phyloP scores from a whole-genome alignment of 2,113 vertebrate species.

The Megaleporinus macrocephalus region DNA sequence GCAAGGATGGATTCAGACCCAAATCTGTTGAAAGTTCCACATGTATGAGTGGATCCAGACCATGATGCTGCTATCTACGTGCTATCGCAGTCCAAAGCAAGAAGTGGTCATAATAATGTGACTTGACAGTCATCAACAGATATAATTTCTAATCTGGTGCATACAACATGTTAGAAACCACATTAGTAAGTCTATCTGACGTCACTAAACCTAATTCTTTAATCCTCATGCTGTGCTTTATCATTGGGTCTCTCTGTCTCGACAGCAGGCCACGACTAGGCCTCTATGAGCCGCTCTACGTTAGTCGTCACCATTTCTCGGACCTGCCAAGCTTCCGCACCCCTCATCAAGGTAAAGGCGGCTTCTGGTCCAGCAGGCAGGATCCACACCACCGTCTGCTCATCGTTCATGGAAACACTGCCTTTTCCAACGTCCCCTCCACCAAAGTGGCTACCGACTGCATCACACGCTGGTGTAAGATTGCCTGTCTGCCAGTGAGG shows the following conservation, averaged over 20 bases:
- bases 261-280: conserved; percentile 58
- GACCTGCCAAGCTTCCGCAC: conserved; percentile 56
- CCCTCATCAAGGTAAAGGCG: conserved; percentile 58
- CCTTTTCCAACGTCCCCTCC: conserved; percentile 60
- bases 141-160: too few relatives aligned
- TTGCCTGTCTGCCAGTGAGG: background rate
- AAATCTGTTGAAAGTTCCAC: too few relatives aligned
- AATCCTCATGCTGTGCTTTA: too few relatives aligned
- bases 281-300: conserved; percentile 59
- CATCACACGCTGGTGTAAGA: conserved; percentile 61
- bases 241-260: background rate
- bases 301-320: conserved; percentile 43
- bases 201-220: too few relatives aligned
- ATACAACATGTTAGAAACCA: too few relatives aligned
- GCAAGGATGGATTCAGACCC: too few relatives aligned
- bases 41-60: too few relatives aligned
- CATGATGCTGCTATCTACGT: too few relatives aligned
- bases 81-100: too few relatives aligned
- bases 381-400: conserved; percentile 44
- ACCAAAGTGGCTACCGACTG: conserved; percentile 54
- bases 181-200: too few relatives aligned
- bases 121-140: too few relatives aligned
- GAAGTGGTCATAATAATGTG: too few relatives aligned
- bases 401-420: conserved; percentile 66
- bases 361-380: conserved; percentile 65